phyloP scores from a whole-genome alignment of 2,888 invertebrate species.

The Pterobdella sp. region DNA sequence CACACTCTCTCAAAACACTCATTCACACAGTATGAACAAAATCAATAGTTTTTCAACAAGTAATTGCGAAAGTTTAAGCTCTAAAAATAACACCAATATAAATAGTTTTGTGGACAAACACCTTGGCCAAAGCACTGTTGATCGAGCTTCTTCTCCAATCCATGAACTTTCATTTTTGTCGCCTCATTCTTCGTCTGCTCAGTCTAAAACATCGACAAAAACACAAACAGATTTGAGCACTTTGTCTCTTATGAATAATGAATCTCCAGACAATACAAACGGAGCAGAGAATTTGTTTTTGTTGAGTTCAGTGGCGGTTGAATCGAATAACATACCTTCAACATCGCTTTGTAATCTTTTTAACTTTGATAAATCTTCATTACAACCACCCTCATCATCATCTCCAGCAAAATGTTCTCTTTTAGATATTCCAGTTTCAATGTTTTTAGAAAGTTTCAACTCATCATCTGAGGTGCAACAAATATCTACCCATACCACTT shows the following conservation, averaged over 20 bases:
- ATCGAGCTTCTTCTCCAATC: slow-evolving; percentile 7
- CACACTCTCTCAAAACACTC: too few species aligned
- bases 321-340: not conserved
- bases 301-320: slow-evolving; percentile 4
- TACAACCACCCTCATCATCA: not conserved
- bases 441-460: slow-evolving; percentile 7
- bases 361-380: too few species aligned
- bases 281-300: not conserved
- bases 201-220: not conserved
- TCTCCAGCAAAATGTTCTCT: not conserved
- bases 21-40: too few species aligned
- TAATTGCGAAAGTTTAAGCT: too few species aligned
- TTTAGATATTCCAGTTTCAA: not conserved
- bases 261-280: too few species aligned
- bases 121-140: too few species aligned
- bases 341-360: not conserved
- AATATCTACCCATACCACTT: not conserved
- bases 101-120: not conserved
- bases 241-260: too few species aligned
- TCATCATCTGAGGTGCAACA: not conserved
- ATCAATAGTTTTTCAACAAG: too few species aligned
- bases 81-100: not conserved
- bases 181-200: not conserved
- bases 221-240: too few species aligned
- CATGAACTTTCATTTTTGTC: not conserved